These are phyloP conservation scores for Hirundichthys speculiger DNA, from an alignment of 2,113 vertebrate genomes.

Conservation along the genomic window DNA sequence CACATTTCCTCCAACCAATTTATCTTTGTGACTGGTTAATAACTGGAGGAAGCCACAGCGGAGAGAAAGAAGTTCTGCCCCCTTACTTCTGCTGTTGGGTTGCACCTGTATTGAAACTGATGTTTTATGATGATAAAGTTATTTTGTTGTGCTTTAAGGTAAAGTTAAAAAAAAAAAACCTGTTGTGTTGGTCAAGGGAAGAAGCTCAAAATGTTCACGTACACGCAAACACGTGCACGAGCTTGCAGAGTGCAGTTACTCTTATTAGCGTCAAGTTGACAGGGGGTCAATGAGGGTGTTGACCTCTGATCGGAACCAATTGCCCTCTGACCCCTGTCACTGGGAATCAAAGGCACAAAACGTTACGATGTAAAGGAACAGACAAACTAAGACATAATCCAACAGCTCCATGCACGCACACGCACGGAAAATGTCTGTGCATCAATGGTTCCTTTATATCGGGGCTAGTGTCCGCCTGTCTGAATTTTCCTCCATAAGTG, in stretches of 20 bases:
- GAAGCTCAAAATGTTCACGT: not conserved
- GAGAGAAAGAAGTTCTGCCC: too few relatives aligned
- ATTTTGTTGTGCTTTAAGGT: too few relatives aligned
- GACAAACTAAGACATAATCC: constrained; percentile 61
- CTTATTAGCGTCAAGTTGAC: constrained; percentile 67
- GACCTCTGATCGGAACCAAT: constrained; percentile 68
- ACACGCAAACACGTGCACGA: not conserved
- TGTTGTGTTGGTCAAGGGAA: constrained; percentile 12
- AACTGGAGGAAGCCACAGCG: too few relatives aligned
- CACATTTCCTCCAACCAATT: too few relatives aligned
- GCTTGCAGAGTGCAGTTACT: constrained; percentile 39
- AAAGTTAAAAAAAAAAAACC: too few relatives aligned
- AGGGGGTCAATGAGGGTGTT: constrained; percentile 63
- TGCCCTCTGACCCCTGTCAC: constrained; percentile 73
- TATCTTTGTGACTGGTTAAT: too few relatives aligned
- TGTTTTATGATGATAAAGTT: too few relatives aligned
- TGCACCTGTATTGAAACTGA: too few relatives aligned
- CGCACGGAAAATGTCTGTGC: constrained; percentile 9
- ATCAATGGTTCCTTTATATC: constrained; percentile 50
- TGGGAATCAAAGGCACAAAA: constrained; percentile 62
- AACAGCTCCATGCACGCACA: constrained; percentile 13
- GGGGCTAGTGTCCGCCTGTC: constrained; percentile 8
- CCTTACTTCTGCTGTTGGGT: too few relatives aligned
- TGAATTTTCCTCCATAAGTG: not conserved
- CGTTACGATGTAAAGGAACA: constrained; percentile 56